A percentile compares a stretch with the other conserved stretches of the same genome.
These are phyloP conservation scores for Cheilosia soror DNA, from an alignment of 2,888 invertebrate species.

Conservation along the genomic window DNA sequence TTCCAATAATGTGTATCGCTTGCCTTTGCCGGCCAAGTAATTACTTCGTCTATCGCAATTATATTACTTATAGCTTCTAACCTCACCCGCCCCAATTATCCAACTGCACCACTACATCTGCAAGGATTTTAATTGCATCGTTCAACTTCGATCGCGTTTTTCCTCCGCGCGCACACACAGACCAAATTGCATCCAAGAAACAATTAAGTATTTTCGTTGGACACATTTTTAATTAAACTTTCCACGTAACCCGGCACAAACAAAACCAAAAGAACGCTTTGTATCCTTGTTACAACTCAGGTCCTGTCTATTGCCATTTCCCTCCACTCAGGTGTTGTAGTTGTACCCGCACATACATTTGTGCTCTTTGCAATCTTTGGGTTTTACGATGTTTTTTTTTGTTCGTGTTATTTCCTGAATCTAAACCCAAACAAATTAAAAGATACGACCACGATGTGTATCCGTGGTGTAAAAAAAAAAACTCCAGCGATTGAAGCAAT, in stretches of 20 bases:
- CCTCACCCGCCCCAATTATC: not conserved
- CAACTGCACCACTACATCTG: not conserved
- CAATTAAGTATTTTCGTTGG: constrained; percentile 66
- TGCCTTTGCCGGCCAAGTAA: constrained; percentile 3
- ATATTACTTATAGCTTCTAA: not conserved
- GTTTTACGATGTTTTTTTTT: constrained; percentile 26
- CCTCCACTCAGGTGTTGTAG: constrained; percentile 34
- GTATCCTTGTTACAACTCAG: constrained; percentile 21
- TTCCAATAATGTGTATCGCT: not conserved
- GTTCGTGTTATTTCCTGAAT: not conserved
- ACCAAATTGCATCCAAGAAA: constrained; percentile 48
- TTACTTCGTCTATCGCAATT: constrained; percentile 30
- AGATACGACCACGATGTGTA: constrained; percentile 27
- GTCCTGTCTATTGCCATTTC: constrained; percentile 6
- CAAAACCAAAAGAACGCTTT: constrained; percentile 7
- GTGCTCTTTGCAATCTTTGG: not conserved
- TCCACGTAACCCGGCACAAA: constrained; percentile 21
- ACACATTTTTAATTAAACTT: constrained; percentile 73
- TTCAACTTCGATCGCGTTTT: constrained; percentile 1
- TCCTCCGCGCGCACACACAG: not conserved
- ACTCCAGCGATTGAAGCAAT: constrained; percentile 66
- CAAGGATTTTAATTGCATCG: constrained; percentile 23
- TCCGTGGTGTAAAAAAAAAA: constrained; percentile 2
- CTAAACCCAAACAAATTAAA: constrained; percentile 60
- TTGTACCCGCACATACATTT: not conserved